Base-by-base conservation (phyloP, 2,797 vertebrate species). In the Sparus aurata region DNA sequence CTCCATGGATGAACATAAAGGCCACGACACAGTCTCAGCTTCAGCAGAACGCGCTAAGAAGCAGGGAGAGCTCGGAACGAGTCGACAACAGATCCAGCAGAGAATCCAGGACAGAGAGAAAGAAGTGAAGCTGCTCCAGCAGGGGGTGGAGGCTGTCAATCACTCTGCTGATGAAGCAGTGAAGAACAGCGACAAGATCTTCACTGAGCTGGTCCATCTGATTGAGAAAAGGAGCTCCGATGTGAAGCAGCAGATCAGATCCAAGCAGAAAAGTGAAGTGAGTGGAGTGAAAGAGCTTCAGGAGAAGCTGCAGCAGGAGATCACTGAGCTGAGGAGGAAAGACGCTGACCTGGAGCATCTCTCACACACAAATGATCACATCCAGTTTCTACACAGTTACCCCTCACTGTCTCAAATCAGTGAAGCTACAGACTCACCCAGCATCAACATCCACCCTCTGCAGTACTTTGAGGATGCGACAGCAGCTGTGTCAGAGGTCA, bases 291-390 rank as follows among this genome's bases (percentile, higher is more conserved):
- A 43, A 43, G 45, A 77, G 12, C 57, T 69, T 34, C 65, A 53
- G 34, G 5, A 25, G 34, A 53, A 54, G 45, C 16, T 77, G 4
- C 12, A 55, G n/a, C 10, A 62, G 58, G 67, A 70, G 22, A 34
- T 77, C 25, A 8, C 2, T n/a, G 52, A 70, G 1, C 27, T 67
- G 68, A 81, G 17, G 61, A 66, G 41, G 57, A 72, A 46, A 49
- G 58, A 57, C 0, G 2, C 59, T 63, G 73, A 68, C 1, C n/a
- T 77, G 58, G 45, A 58, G 22, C n/a, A 64, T 46, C 69, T 83
- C 3, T 70, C 47, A 22, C 18, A 45, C 17, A 45, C 4, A 22
- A 9, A 54, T 2, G 69, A 78, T 10, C 54, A 63, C 70, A 34
- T 9, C 50, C 57, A 62, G 7, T 68, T 79, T 43, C 30, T 68